Conservation (phyloP, 2,797 vertebrate genomes). For the Nasua narica region DNA sequence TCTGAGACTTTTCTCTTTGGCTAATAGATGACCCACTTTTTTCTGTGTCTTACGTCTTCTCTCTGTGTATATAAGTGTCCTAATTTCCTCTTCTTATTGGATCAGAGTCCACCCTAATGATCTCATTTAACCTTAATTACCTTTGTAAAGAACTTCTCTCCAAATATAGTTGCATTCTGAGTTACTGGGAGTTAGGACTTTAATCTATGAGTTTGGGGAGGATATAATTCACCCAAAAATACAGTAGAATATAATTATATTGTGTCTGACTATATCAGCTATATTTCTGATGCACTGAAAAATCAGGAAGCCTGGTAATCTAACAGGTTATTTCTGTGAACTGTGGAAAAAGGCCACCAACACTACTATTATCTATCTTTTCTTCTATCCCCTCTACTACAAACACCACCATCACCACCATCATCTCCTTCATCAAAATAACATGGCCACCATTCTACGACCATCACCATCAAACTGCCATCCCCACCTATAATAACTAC, state of each 20-base stretch:
- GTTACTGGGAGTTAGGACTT: not conserved
- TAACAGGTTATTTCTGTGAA: not conserved
- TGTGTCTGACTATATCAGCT: not conserved
- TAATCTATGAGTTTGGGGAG: not conserved
- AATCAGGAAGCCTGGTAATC: not conserved
- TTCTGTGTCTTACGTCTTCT: not conserved
- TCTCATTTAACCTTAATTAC: not conserved
- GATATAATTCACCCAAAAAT: not conserved
- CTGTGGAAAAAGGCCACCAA: not conserved
- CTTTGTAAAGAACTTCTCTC: not conserved
- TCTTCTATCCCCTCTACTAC: not conserved
- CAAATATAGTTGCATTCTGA: not conserved
- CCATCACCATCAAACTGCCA: not conserved
- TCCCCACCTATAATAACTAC: not conserved
- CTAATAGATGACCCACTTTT: not conserved
- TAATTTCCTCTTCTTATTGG: not conserved
- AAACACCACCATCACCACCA: not conserved
- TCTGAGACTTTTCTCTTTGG: not conserved
- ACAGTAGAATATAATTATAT: not conserved
- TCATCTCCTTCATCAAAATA: not conserved
- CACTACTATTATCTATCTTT: not conserved
- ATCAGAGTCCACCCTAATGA: not conserved
- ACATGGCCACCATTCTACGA: not conserved
- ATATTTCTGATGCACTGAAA: not conserved
- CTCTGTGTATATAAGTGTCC: not conserved